phyloP scores from a whole-genome alignment of 2,113 vertebrate species.

The Myotis yumanensis region DNA sequence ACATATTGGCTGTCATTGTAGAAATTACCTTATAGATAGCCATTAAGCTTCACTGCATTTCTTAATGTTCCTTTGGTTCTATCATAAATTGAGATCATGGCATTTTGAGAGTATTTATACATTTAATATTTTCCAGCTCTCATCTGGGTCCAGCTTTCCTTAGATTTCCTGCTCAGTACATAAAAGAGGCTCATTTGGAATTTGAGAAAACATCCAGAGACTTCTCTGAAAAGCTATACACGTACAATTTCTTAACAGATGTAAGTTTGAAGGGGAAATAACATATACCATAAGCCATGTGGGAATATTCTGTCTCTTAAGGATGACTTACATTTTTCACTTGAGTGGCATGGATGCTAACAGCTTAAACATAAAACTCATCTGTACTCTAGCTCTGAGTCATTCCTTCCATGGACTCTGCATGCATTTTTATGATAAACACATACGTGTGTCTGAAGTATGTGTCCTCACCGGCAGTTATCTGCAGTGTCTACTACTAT shows the following conservation, averaged over 20 bases:
- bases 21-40: slow-evolving; percentile 48
- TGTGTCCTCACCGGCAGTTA: slow-evolving; percentile 82
- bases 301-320: slow-evolving; percentile 63
- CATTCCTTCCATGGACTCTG: slow-evolving; percentile 17
- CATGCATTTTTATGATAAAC: slow-evolving; percentile 57
- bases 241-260: slow-evolving; percentile 69
- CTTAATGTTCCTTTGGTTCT: slow-evolving; percentile 55
- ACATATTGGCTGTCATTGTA: slow-evolving; percentile 53
- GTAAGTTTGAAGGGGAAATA: slow-evolving; percentile 70
- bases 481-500: slow-evolving; percentile 79
- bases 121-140: slow-evolving; percentile 63
- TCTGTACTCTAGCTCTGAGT: slow-evolving; percentile 36
- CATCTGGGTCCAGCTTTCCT: slow-evolving; percentile 55
- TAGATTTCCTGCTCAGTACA: slow-evolving; percentile 53
- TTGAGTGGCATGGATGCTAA: slow-evolving; percentile 48
- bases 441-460: slow-evolving; percentile 70
- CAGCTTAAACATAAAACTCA: slow-evolving; percentile 50
- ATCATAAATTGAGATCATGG: slow-evolving; percentile 65
- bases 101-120: slow-evolving; percentile 68
- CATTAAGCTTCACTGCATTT: slow-evolving; percentile 59
- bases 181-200: slow-evolving; percentile 60
- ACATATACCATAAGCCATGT: slow-evolving; percentile 58
- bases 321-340: slow-evolving; percentile 60
- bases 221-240: slow-evolving; percentile 44
- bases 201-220: slow-evolving; percentile 67